phyloP scores from a whole-genome alignment of 2,797 vertebrate genomes.

The Silurus lanzhouensis region DNA sequence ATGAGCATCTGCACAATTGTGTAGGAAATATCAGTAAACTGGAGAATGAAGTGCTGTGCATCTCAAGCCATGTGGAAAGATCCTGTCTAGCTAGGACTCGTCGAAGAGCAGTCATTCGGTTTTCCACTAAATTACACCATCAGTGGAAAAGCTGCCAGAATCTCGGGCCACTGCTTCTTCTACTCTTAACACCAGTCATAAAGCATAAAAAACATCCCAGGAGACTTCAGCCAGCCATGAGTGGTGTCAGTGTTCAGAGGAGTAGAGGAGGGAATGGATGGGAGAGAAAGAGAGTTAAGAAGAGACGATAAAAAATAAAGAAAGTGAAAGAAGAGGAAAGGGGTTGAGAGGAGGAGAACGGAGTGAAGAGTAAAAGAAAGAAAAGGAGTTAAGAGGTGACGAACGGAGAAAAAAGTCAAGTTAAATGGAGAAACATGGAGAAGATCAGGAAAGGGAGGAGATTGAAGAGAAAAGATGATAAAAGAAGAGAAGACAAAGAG shows the following conservation, averaged over 20 bases:
- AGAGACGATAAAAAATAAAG: too few species aligned
- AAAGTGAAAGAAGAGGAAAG: neutral
- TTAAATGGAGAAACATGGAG: too few species aligned
- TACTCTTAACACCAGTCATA: slow-evolving; percentile 56
- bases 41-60: slow-evolving; percentile 45
- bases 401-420: too few species aligned
- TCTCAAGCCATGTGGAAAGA: slow-evolving; percentile 44
- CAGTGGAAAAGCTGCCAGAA: slow-evolving; percentile 38
- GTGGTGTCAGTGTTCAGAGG: slow-evolving; percentile 32
- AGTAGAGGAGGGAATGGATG: neutral
- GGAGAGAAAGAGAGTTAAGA: slow-evolving; percentile 33
- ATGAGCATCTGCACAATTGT: slow-evolving; percentile 29
- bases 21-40: slow-evolving; percentile 35
- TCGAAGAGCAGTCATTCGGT: slow-evolving; percentile 51
- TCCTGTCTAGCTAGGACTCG: slow-evolving; percentile 46
- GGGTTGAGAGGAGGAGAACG: neutral
- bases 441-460: neutral
- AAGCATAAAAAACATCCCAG: slow-evolving; percentile 62
- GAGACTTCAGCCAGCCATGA: slow-evolving; percentile 45
- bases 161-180: slow-evolving; percentile 46
- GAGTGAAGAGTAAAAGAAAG: neutral
- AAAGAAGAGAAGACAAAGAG: slow-evolving; percentile 2
- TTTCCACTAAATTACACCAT: slow-evolving; percentile 58
- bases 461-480: neutral
- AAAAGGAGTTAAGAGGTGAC: neutral